These are phyloP conservation scores for Salvelinus sp. DNA, from an alignment of 2,113 vertebrate species.

Conservation along the genomic window DNA sequence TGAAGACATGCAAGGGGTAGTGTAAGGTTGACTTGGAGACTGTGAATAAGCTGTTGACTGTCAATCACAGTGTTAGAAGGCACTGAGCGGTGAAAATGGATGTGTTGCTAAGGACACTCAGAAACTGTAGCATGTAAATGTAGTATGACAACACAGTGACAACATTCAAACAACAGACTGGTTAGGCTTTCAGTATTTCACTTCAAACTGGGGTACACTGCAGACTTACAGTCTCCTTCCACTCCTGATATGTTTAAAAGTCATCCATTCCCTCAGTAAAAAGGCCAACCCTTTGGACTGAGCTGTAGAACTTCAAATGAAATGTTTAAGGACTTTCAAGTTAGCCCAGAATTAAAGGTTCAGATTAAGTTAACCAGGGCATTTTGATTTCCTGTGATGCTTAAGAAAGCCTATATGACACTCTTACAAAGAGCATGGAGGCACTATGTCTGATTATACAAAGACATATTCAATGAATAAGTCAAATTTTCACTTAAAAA, in stretches of 20 bases:
- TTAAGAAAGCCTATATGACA: not conserved
- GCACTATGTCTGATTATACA: not conserved
- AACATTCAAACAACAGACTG: not conserved
- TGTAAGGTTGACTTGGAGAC: not conserved
- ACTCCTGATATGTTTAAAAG: not conserved
- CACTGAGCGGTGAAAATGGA: constrained; percentile 17
- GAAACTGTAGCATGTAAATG: not conserved
- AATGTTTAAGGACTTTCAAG: not conserved
- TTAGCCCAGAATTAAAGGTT: not conserved
- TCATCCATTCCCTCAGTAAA: not conserved
- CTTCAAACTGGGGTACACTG: not conserved
- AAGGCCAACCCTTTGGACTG: not conserved
- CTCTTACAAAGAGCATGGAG: not conserved
- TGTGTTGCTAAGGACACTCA: constrained; percentile 2
- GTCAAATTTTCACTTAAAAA: not conserved
- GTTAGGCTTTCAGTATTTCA: not conserved
- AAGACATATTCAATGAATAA: not conserved
- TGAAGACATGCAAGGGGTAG: not conserved
- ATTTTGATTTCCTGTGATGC: not conserved
- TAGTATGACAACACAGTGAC: not conserved
- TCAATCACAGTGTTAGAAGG: constrained; percentile 23
- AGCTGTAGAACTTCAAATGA: not conserved
- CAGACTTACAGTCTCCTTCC: not conserved
- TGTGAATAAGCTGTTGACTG: not conserved
- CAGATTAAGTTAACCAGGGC: no score